Evolutionary conservation across 2,797 vertebrate species (phyloP).

Genomic region (Sebastes iracundus): DNA sequence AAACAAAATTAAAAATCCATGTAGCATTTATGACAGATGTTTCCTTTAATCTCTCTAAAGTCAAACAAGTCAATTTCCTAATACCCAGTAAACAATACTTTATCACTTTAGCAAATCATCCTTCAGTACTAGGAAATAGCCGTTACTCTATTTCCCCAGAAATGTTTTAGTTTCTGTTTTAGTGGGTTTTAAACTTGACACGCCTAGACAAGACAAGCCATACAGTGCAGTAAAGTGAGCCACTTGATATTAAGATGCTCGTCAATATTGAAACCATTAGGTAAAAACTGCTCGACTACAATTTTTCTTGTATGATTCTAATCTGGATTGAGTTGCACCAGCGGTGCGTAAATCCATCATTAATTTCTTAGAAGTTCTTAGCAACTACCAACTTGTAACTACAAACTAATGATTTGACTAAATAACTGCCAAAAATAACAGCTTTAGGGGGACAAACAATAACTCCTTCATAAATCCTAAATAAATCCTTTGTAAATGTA

Average conservation of each 20-base stretch:
- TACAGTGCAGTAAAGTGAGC: neutral
- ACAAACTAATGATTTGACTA: too few relatives aligned
- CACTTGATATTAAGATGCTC: neutral
- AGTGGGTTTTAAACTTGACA: neutral
- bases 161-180: neutral
- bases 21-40: too few relatives aligned
- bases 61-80: neutral
- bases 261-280: too few relatives aligned
- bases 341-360: neutral
- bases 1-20: neutral
- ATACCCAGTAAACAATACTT: neutral
- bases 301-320: neutral
- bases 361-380: too few relatives aligned
- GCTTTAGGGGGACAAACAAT: too few relatives aligned
- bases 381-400: too few relatives aligned
- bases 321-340: neutral
- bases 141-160: rapidly evolving
- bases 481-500: neutral
- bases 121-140: neutral
- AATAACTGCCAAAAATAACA: too few relatives aligned
- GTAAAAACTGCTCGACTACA: too few relatives aligned
- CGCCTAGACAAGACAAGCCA: neutral
- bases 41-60: neutral
- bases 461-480: too few relatives aligned
- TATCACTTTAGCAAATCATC: neutral